phyloP scores from a whole-genome alignment of 2,113 vertebrate species.

The Electrona antarctica region DNA sequence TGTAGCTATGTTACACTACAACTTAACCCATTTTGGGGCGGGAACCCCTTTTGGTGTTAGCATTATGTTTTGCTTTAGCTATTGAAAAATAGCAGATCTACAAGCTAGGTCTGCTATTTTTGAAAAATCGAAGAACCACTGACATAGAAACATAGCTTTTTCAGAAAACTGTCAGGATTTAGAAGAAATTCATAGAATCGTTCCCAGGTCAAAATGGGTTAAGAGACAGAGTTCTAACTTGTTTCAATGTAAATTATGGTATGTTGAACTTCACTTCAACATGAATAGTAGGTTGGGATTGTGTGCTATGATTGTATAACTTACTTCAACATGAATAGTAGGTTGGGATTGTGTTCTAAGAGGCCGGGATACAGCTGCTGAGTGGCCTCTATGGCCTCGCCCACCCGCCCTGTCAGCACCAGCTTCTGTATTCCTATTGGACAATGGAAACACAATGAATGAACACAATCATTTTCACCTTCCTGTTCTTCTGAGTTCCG shows the following conservation, averaged over 20 bases:
- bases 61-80: too few relatives aligned
- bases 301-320: constrained; percentile 77
- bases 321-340: constrained; percentile 99
- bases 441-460: constrained; percentile 34
- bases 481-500: constrained; percentile 4
- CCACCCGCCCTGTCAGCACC: constrained; percentile 94
- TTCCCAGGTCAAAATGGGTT: too few relatives aligned
- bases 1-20: too few relatives aligned
- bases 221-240: constrained; percentile 48
- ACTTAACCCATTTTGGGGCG: too few relatives aligned
- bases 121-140: too few relatives aligned
- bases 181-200: too few relatives aligned
- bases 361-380: constrained; percentile 95
- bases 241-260: constrained; percentile 86
- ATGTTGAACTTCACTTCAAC: constrained; percentile 83
- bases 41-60: too few relatives aligned
- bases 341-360: constrained; percentile 95
- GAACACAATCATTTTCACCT: background rate
- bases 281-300: constrained; percentile 84
- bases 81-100: too few relatives aligned
- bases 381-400: constrained; percentile 95
- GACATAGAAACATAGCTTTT: too few relatives aligned
- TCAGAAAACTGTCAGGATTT: too few relatives aligned
- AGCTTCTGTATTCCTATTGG: constrained; percentile 95
- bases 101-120: too few relatives aligned